Conservation (phyloP, 2,888 invertebrate genomes). For the Frankliniella fusca region DNA sequence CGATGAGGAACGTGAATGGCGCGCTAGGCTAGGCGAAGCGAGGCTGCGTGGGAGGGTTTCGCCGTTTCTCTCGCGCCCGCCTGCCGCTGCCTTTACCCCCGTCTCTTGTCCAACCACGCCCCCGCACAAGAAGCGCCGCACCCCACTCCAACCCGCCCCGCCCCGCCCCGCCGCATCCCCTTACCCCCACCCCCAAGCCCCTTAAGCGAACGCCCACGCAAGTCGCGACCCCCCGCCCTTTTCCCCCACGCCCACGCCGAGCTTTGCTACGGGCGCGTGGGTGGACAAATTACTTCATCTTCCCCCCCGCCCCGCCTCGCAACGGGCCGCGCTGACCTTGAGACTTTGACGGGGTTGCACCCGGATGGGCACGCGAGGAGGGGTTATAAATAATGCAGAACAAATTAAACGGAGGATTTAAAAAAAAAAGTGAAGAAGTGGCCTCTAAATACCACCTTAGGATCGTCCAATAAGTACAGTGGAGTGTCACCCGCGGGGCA, state of each 20-base stretch:
- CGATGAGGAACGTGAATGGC: conserved; percentile 22
- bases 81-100: not conserved
- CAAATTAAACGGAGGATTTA: too few relatives aligned
- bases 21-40: not conserved
- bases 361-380: too few relatives aligned
- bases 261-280: not conserved
- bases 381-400: too few relatives aligned
- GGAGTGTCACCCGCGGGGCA: too few relatives aligned
- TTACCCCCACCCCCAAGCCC: conserved; percentile 16
- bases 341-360: not conserved
- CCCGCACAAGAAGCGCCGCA: not conserved
- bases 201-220: not conserved
- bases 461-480: too few relatives aligned
- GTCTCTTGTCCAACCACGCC: not conserved
- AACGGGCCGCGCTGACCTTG: not conserved
- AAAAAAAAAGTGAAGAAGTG: too few relatives aligned
- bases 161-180: not conserved
- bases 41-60: not conserved
- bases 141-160: too few relatives aligned
- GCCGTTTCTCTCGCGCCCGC: not conserved
- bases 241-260: conserved; percentile 12
- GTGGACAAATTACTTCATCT: not conserved
- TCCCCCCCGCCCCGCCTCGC: not conserved
- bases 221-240: conserved; percentile 28
- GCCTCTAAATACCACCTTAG: too few relatives aligned